Conservation (phyloP, 2,888 invertebrate species). For the Standfussiana lucernea region DNA sequence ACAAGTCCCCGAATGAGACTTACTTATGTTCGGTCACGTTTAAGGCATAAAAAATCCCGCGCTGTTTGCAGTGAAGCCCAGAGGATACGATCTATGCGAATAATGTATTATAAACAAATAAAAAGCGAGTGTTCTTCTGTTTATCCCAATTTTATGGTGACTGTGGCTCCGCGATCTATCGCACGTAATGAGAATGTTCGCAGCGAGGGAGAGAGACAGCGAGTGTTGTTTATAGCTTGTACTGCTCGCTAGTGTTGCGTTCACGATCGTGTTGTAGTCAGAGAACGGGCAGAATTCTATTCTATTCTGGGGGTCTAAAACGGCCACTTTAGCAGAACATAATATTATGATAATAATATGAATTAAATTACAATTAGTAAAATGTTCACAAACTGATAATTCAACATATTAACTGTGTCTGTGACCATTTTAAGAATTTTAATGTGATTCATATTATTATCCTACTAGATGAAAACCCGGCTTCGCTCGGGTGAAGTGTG, state of each 20-base stretch:
- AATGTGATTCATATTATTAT: no score
- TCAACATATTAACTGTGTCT: no score
- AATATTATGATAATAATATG: no score
- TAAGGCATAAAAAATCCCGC: conserved; percentile 75
- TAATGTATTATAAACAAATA: conserved; percentile 79
- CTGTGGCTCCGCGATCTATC: conserved; percentile 56
- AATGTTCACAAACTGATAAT: no score
- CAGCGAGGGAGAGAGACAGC: conserved; percentile 17
- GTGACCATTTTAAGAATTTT: no score
- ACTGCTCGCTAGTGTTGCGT: background rate
- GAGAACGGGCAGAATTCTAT: conserved; percentile 3
- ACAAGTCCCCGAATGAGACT: conserved; percentile 67
- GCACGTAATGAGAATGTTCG: conserved; percentile 39
- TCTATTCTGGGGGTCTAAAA: no score
- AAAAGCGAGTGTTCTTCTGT: conserved; percentile 74
- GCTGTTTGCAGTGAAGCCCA: conserved; percentile 72
- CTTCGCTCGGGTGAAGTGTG: no score
- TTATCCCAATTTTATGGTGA: conserved; percentile 70
- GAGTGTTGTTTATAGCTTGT: conserved; percentile 7
- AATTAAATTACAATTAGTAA: no score
- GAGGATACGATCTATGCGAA: conserved; percentile 72
- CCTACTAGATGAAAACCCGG: no score
- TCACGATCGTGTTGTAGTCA: background rate
- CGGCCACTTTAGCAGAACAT: no score
- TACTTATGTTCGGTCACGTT: conserved; percentile 78